phyloP scores from a whole-genome alignment of 2,888 invertebrate genomes.

The Hyposoter didymator region DNA sequence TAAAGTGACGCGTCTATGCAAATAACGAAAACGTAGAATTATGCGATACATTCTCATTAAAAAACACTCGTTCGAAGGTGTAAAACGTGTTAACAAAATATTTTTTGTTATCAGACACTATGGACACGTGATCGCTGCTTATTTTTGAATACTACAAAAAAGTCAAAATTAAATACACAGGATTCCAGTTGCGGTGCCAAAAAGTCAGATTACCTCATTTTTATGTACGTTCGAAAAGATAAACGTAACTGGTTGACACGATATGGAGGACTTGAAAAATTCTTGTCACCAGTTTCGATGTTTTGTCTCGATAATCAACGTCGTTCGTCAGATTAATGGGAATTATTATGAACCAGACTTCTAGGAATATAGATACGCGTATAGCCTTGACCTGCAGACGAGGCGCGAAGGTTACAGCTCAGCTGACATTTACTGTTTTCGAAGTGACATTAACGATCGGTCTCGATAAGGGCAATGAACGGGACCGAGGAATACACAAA shows the following conservation, averaged over 20 bases:
- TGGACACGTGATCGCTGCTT: not conserved
- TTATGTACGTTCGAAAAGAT: conserved; percentile 24
- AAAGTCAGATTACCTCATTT: not conserved
- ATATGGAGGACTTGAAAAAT: not conserved
- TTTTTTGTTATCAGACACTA: not conserved
- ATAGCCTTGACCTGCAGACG: conserved; percentile 72
- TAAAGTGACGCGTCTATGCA: conserved; percentile 8
- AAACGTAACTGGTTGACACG: not conserved
- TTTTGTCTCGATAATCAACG: conserved; percentile 27
- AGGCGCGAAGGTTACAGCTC: conserved; percentile 59
- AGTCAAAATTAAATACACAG: not conserved
- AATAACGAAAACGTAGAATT: not conserved
- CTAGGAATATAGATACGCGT: conserved; percentile 51
- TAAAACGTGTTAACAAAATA: not conserved
- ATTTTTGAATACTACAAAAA: not conserved
- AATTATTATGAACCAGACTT: conserved; percentile 43
- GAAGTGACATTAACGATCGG: conserved; percentile 75
- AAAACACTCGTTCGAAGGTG: not conserved
- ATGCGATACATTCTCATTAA: not conserved
- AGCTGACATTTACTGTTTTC: conserved; percentile 72
- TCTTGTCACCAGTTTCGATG: conserved; percentile 1
- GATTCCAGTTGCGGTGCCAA: not conserved
- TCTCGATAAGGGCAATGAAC: conserved; percentile 74
- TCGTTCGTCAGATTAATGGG: conserved; percentile 47
- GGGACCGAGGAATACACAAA: conserved; percentile 27